phyloP scores from a whole-genome alignment of 2,113 vertebrate species.

The Percopsis transmontana region DNA sequence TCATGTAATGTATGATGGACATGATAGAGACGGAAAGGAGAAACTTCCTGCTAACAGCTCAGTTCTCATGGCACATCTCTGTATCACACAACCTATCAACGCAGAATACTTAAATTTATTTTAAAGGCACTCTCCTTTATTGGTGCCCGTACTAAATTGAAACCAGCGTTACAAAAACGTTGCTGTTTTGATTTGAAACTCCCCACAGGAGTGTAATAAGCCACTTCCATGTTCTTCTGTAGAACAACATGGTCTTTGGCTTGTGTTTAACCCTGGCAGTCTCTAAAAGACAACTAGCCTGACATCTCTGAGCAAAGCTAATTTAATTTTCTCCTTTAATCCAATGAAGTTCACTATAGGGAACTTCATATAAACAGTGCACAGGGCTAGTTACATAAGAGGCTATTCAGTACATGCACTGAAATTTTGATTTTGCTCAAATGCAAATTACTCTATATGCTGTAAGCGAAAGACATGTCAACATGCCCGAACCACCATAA shows the following conservation, averaged over 20 bases:
- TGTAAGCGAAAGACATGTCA: not conserved
- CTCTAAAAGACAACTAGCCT: slow-evolving; percentile 7
- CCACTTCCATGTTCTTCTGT: slow-evolving; percentile 4
- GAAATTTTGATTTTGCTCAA: not conserved
- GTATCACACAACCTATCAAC: no score
- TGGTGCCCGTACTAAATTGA: no score
- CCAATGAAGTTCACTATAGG: not conserved
- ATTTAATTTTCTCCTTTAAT: not conserved
- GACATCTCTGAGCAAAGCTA: slow-evolving; percentile 30
- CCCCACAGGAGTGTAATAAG: not conserved
- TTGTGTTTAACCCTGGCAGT: slow-evolving; percentile 37
- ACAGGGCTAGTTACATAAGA: not conserved
- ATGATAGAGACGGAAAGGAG: no score
- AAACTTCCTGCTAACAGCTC: no score
- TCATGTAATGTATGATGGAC: no score
- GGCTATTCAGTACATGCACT: not conserved
- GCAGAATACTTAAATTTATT: no score
- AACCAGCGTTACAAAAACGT: no score
- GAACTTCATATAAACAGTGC: not conserved
- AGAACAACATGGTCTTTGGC: slow-evolving; percentile 51
- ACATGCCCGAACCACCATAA: not conserved
- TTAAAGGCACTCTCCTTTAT: no score
- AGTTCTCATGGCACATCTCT: no score
- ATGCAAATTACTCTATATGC: not conserved
- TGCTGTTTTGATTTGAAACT: no score